A percentile compares a stretch with the other conserved stretches of the same genome.
phyloP scores from a whole-genome alignment of 2,797 vertebrate species.

The Psittacula derbiana region DNA sequence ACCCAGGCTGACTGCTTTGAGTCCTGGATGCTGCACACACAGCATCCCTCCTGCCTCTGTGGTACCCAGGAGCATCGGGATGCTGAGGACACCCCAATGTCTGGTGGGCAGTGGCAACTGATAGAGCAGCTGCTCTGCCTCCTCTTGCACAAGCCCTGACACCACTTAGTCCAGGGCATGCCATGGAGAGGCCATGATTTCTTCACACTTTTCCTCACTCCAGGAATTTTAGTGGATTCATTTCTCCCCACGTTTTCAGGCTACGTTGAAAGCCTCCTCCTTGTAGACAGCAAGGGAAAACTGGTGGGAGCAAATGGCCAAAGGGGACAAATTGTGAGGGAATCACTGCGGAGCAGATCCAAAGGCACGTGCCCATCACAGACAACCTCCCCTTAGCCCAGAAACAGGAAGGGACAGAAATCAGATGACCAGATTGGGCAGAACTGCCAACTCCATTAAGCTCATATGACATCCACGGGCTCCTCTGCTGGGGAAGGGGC shows the following conservation, averaged over 20 bases:
- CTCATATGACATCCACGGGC: constrained; percentile 45
- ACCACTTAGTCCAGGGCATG: background rate
- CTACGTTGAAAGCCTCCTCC: background rate
- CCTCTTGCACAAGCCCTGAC: background rate
- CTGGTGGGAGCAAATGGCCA: background rate
- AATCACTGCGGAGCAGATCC: background rate
- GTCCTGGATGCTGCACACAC: background rate
- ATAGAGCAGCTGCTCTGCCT: background rate
- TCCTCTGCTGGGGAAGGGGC: background rate
- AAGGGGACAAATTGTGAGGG: background rate
- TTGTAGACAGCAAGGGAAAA: background rate
- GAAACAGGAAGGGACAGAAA: constrained; percentile 35
- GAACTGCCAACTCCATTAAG: background rate
- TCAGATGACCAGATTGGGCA: constrained; percentile 1
- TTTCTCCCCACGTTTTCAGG: background rate
- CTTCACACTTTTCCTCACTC: background rate
- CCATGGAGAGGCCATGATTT: background rate
- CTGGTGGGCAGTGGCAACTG: fast-evolving
- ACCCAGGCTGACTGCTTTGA: fast-evolving
- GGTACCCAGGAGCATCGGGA: fast-evolving
- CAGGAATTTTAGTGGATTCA: background rate
- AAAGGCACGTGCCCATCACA: background rate
- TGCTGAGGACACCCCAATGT: background rate
- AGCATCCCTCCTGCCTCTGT: background rate
- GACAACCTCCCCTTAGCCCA: background rate